These are phyloP conservation scores for Callinectes sapidus DNA, from an alignment of 2,888 invertebrate species.

Conservation along the genomic window DNA sequence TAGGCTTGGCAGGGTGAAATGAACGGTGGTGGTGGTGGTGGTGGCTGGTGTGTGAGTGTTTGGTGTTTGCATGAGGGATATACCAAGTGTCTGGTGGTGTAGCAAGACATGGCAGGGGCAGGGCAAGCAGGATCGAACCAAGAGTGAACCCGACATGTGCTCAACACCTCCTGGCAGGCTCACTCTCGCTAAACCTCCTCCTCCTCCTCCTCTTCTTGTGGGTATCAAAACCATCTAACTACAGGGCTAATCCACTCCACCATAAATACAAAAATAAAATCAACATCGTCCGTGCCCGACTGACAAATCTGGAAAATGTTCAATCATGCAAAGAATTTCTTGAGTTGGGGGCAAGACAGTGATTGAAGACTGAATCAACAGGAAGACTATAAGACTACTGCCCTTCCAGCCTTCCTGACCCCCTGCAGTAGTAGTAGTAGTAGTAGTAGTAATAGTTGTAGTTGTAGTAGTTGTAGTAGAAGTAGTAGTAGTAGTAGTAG, in stretches of 20 bases:
- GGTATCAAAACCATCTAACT: background rate
- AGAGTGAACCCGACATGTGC: conserved; percentile 36
- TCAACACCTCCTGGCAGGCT: background rate
- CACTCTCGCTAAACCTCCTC: background rate
- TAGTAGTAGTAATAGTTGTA: background rate
- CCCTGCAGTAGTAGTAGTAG: background rate
- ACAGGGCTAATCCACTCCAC: background rate
- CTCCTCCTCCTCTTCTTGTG: background rate
- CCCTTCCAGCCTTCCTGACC: background rate
- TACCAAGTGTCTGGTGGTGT: background rate
- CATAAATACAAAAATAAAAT: conserved; percentile 17
- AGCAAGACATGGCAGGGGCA: background rate
- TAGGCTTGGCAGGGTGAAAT: background rate
- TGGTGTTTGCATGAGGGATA: background rate
- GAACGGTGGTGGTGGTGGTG: background rate
- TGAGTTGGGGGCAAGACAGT: background rate
- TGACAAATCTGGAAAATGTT: background rate
- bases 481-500: no score
- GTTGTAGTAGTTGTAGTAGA: no score
- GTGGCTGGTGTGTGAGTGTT: background rate
- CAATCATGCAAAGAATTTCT: background rate
- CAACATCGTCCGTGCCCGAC: background rate
- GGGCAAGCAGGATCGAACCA: background rate
- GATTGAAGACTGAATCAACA: background rate
- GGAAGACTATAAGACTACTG: background rate